Percentiles rank a stretch among this genome's conserved stretches.
Evolutionary conservation across 2,113 vertebrate genomes (phyloP).

Genomic region (Helogale parvula): DNA sequence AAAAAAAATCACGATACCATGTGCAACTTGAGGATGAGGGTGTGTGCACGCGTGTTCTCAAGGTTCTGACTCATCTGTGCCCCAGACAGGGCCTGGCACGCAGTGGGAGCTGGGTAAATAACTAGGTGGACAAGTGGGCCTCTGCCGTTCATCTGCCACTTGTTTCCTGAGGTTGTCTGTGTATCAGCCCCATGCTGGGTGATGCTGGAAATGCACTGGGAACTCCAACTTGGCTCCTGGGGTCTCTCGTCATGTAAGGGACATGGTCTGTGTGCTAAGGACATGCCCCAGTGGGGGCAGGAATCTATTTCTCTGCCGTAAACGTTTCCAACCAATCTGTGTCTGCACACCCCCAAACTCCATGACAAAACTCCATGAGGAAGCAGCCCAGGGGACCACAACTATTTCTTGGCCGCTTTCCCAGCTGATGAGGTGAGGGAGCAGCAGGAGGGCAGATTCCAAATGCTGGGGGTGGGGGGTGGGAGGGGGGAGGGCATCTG

Average conservation of each 20-base stretch:
- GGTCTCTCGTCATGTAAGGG: not conserved
- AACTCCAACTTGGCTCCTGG: not conserved
- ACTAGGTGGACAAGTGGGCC: not conserved
- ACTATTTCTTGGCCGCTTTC: fast-evolving
- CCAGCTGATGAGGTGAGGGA: not conserved
- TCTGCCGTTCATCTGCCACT: not conserved
- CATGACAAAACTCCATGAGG: not conserved
- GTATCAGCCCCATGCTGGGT: not conserved
- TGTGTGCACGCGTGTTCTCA: not conserved
- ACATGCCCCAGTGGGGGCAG: not conserved
- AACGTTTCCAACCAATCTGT: not conserved
- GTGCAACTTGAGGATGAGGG: not conserved
- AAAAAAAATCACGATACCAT: too few relatives aligned
- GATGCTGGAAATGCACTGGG: not conserved
- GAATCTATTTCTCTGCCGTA: not conserved
- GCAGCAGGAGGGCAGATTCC: not conserved
- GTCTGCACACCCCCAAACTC: not conserved
- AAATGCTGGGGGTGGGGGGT: not conserved
- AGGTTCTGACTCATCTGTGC: not conserved
- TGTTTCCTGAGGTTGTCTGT: not conserved
- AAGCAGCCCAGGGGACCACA: not conserved
- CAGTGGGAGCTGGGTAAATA: not conserved
- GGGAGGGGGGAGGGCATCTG: not conserved
- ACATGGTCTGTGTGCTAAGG: not conserved
- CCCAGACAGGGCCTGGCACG: not conserved